phyloP scores from a whole-genome alignment of 1,140 invertebrate genomes.

The Drosophila parabipectinata region DNA sequence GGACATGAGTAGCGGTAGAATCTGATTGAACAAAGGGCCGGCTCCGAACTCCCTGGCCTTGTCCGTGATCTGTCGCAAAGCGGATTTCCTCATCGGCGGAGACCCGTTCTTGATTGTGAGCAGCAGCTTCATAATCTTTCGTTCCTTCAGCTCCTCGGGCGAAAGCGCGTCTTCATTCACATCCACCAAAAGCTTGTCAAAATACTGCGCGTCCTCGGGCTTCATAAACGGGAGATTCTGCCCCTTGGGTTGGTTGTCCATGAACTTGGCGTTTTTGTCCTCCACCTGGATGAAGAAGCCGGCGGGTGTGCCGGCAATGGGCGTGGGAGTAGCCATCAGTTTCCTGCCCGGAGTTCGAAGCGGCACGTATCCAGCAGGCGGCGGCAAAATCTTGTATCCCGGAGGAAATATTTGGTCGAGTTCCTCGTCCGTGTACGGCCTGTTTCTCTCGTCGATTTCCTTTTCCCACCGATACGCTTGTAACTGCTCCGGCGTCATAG shows the following conservation, averaged over 20 bases:
- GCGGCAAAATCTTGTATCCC: conserved; percentile 98
- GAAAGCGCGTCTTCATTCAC: conserved; percentile 98
- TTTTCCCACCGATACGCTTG: conserved; percentile 99
- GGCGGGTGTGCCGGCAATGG: conserved; percentile 95
- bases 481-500: conserved; percentile 99
- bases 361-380: conserved; percentile 98
- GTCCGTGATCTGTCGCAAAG: conserved; percentile 98
- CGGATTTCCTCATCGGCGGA: conserved; percentile 99
- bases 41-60: conserved; percentile 99
- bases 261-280: conserved; percentile 92
- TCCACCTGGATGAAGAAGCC: conserved; percentile 98
- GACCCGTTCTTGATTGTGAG: conserved; percentile 99
- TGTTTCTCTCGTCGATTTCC: conserved; percentile 99
- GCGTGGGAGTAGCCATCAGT: conserved; percentile 98
- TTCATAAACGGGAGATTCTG: conserved; percentile 99
- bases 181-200: conserved; percentile 98
- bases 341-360: conserved; percentile 98
- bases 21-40: conserved; percentile 99
- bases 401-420: conserved; percentile 98
- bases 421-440: conserved; percentile 98
- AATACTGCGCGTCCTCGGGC: conserved; percentile 99
- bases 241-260: conserved; percentile 98
- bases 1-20: conserved; percentile 98
- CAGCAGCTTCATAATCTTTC: conserved; percentile 99
- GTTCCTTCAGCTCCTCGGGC: conserved; percentile 98